These are phyloP conservation scores for Malachius bipustulatus DNA, from an alignment of 2,888 invertebrate genomes.

Conservation along the genomic window DNA sequence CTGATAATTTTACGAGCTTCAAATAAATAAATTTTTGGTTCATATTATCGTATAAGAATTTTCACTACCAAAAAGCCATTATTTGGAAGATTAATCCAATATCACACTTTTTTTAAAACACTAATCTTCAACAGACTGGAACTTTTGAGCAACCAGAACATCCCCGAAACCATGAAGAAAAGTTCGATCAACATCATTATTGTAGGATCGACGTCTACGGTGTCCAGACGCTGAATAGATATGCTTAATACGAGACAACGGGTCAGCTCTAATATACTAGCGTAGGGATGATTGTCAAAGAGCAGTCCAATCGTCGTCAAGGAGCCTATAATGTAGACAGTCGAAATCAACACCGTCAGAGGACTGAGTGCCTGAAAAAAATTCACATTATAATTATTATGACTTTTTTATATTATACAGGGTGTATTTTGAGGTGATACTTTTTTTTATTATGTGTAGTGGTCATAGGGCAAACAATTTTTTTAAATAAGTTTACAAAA, in stretches of 20 bases:
- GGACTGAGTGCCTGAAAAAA: constrained; percentile 50
- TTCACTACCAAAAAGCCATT: too few species aligned
- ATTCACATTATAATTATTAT: too few species aligned
- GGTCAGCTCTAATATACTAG: constrained; percentile 49
- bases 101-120: too few species aligned
- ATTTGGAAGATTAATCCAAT: too few species aligned
- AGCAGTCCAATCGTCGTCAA: constrained; percentile 59
- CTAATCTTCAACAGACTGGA: constrained; percentile 47
- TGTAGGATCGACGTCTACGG: constrained; percentile 33
- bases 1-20: not conserved
- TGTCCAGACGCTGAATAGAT: constrained; percentile 35
- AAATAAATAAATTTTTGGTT: not conserved
- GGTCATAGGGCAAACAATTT: too few species aligned
- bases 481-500: too few species aligned
- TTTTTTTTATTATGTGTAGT: too few species aligned
- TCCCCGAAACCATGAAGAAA: constrained; percentile 47
- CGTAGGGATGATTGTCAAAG: constrained; percentile 53
- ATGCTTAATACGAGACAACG: constrained; percentile 50
- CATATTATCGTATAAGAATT: too few species aligned
- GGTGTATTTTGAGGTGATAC: too few species aligned
- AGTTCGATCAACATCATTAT: constrained; percentile 40
- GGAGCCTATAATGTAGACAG: constrained; percentile 53
- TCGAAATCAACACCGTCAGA: constrained; percentile 44
- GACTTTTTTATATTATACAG: too few species aligned
- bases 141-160: constrained; percentile 53